Base-by-base conservation (phyloP, 2,888 invertebrate genomes). In the Drosophila kanekoi region DNA sequence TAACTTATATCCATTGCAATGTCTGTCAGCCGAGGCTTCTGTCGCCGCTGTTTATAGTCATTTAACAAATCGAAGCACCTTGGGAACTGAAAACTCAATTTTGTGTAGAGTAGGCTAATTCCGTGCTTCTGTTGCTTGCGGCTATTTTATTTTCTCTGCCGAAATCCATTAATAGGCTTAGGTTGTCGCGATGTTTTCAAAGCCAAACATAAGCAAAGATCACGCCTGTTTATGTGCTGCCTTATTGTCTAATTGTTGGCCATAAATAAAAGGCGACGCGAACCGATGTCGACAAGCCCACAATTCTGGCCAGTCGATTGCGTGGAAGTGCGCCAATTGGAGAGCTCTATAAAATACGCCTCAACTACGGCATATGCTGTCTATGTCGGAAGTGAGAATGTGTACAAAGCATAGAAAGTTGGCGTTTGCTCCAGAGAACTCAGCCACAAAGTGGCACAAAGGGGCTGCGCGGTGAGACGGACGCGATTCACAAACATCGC, bases 161-260 rank as follows among this genome's bases (percentile, higher is more conserved):
- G 20, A 48, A 64, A 44, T 33, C 13, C 41, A 79, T 86, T 72
- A 77, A 86, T 80, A 65, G 71, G 73, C 65, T 80, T 73, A 69
- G 47, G 53, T 68, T 56, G 63, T 74, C 57, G 68, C 59, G 32
- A 38, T 41, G 48, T 52, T 54, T 43, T 45, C 28, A 49, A 14
- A 57, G 16, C 59, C 9, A 20, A 59, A 66, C 74, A 66, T 62
- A 43, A 32, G 9, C 49, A 18, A 28, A 60, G 44, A 56, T 73
- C 80, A 83, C 83, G 77, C 68, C 70, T 57, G 45, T 35, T 56
- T 54, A 32, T 47, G 66, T 61, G 56, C 58, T 72, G 62, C 54
- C 68, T 63, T 75, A 81, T 64, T 84, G 81, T 78, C 72, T 61
- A 72, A 77, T 82, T 81, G 80, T 71, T 54, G 59, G 48, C 62